Percentiles rank a stretch among this genome's conserved stretches.
These are phyloP conservation scores for Olivierus martensii DNA, from an alignment of 1,140 invertebrate genomes.

Conservation along the genomic window DNA sequence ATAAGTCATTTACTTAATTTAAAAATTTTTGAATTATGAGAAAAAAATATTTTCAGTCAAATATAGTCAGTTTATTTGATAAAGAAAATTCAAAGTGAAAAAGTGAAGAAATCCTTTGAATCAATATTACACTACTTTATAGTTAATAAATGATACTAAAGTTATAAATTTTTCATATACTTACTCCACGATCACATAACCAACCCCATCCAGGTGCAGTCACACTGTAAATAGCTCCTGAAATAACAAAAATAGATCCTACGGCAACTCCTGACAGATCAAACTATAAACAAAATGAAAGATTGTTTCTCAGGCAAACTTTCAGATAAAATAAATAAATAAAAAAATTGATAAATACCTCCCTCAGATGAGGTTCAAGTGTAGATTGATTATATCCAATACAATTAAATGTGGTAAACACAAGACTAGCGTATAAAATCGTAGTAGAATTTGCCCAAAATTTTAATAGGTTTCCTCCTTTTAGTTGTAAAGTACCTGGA, in stretches of 20 bases:
- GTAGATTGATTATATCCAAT: slow-evolving; percentile 31
- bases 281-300: slow-evolving; percentile 23
- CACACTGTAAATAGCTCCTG: slow-evolving; percentile 25
- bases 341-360: slow-evolving; percentile 16
- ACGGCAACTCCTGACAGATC: slow-evolving; percentile 18
- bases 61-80: background rate
- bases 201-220: slow-evolving; percentile 29
- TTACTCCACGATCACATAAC: slow-evolving; percentile 19
- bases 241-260: slow-evolving; percentile 29
- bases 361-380: slow-evolving; percentile 26
- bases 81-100: background rate
- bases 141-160: background rate
- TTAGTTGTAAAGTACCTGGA: slow-evolving; percentile 1
- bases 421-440: slow-evolving; percentile 15
- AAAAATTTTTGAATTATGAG: no score
- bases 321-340: background rate
- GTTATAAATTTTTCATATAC: background rate
- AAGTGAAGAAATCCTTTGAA: background rate
- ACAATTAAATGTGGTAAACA: slow-evolving; percentile 18
- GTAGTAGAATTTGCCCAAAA: slow-evolving; percentile 14
- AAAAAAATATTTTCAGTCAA: background rate
- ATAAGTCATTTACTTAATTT: no score
- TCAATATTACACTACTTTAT: background rate
- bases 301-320: background rate
- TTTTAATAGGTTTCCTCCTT: slow-evolving; percentile 8